Base-by-base conservation (phyloP, 2,888 invertebrate species). In the Cyrtodaria siliqua region DNA sequence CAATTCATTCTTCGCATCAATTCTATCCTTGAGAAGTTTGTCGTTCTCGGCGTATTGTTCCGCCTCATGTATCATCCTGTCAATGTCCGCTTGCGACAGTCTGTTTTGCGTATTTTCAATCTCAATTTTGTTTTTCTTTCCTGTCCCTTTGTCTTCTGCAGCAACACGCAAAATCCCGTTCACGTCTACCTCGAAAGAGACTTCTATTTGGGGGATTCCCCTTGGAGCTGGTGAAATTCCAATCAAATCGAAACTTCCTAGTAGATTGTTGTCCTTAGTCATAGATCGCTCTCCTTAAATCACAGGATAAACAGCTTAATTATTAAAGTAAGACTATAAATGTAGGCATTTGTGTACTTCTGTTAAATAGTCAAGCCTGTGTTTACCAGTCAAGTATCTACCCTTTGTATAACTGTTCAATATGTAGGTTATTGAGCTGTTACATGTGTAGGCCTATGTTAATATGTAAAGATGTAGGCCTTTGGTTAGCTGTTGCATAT, bases 41-140 rank as follows among this genome's bases (percentile, higher is more conserved):
- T 99, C 99, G 86, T 99, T 99, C 91, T 99, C 99, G 20, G 99
- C 98, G 94, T 99, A 99, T 93, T 97, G 97, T 94, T 99, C 99
- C 0, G 99, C 99, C 92, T 99, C 99, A 79, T 97, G 97, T 93
- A 99, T 98, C 99, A 99, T 99, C 79, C 98, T 95, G 92, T 99
- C 99, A 86, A 99, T 99, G 90, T 99, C 99, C 87, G 99, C 99
- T 3, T 98, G 99, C 16, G 98, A 98, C 79, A 99, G 94, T 83
- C 99, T 95, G 94, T 99, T 99, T 93, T 99, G 98, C 91, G 99
- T 99, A 92, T 99, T 99, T 86, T 99, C 99, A 93, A 99, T 99
- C 76, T 98, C 98, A 91, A 99, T 99, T 94, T 99, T 98, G 92
- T 99, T 98, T 90, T 98, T 96, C 94, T 98, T 99, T 71, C 99